Percentiles rank a stretch among this genome's conserved stretches.
Evolutionary conservation across 1,140 invertebrate genomes (phyloP).

Genomic region (Drosophila orosa): DNA sequence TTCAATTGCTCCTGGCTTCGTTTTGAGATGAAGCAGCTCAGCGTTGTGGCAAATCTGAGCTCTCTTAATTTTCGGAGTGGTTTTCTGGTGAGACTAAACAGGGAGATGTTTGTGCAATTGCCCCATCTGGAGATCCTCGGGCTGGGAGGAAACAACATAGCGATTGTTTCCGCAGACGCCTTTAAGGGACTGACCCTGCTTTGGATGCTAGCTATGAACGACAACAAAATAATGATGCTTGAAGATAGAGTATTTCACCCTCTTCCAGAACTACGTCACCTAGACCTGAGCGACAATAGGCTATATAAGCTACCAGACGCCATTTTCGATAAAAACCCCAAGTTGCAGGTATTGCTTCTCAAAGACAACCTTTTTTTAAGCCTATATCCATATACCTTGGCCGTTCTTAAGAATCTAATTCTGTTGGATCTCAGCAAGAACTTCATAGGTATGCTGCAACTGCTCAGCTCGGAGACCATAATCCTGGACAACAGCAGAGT

Average conservation of each 20-base stretch:
- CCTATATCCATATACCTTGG: constrained; percentile 18
- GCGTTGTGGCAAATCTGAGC: constrained; percentile 6
- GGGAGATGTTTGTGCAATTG: constrained; percentile 37
- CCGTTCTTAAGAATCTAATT: constrained; percentile 11
- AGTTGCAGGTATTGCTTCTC: constrained; percentile 56
- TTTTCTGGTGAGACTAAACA: constrained; percentile 23
- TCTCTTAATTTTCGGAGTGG: constrained; percentile 49
- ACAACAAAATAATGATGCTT: constrained; percentile 41
- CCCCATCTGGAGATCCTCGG: constrained; percentile 47
- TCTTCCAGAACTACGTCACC: constrained; percentile 42
- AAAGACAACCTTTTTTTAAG: constrained; percentile 46
- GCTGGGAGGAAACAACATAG: constrained; percentile 54
- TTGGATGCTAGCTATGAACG: constrained; percentile 46
- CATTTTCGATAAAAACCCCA: constrained; percentile 39
- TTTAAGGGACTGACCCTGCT: constrained; percentile 46
- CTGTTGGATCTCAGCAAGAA: constrained; percentile 53
- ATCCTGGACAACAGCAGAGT: constrained; percentile 42
- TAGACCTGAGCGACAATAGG: constrained; percentile 62
- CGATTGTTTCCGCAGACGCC: constrained; percentile 27
- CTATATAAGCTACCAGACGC: constrained; percentile 20
- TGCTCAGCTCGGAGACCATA: constrained; percentile 32
- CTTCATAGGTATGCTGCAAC: constrained; percentile 27
- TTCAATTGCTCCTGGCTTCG: constrained; percentile 40
- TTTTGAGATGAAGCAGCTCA: constrained; percentile 5
- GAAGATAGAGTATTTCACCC: constrained; percentile 29